Percentiles rank a stretch among this genome's conserved stretches.
Conservation (phyloP, 2,888 invertebrate genomes). For the Lasius fuliginosus region DNA sequence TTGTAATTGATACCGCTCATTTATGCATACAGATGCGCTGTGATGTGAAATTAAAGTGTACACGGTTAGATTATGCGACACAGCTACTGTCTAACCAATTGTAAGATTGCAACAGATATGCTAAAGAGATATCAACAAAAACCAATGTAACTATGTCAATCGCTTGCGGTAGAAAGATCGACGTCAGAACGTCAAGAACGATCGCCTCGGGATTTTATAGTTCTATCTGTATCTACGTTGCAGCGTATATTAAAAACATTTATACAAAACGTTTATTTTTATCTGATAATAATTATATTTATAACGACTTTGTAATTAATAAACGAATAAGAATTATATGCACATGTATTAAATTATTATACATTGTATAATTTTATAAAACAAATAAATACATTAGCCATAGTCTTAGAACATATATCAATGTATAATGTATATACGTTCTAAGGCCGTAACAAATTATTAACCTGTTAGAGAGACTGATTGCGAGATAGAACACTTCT, state of each 20-base stretch:
- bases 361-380: background rate
- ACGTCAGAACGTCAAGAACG: slow-evolving; percentile 22
- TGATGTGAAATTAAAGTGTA: slow-evolving; percentile 26
- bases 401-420: background rate
- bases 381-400: background rate
- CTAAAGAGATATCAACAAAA: slow-evolving; percentile 44
- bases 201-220: background rate
- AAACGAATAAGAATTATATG: background rate
- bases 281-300: background rate
- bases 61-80: slow-evolving; percentile 1
- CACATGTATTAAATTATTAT: background rate
- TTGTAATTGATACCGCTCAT: slow-evolving; percentile 42
- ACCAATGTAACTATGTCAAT: slow-evolving; percentile 46
- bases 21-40: slow-evolving; percentile 7
- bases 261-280: background rate
- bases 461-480: background rate
- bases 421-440: too few relatives aligned
- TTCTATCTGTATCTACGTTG: background rate
- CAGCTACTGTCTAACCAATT: slow-evolving; percentile 31
- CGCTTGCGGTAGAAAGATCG: slow-evolving; percentile 34
- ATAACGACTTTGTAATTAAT: background rate
- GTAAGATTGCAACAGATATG: slow-evolving; percentile 37
- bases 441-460: background rate
- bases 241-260: background rate
- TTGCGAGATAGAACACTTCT: background rate